These are phyloP conservation scores for Tachysurus fulvidraco DNA, from an alignment of 2,113 vertebrate species.

Conservation along the genomic window DNA sequence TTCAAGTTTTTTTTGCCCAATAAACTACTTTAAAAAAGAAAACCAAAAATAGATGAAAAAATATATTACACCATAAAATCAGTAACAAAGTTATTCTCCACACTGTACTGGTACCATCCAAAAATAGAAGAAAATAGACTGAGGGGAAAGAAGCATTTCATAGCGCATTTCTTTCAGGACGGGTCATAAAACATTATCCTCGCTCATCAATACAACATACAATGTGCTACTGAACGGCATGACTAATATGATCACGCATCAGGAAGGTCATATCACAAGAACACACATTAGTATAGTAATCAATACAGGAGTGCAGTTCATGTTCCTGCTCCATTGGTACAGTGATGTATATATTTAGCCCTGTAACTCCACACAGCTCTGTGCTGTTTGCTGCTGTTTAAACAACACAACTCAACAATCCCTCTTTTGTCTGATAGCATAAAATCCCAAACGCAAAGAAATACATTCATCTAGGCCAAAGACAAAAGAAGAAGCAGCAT, in stretches of 20 bases:
- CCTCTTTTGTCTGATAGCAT: too few species aligned
- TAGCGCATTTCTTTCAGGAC: not conserved
- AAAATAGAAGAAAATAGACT: not conserved
- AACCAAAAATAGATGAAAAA: not conserved
- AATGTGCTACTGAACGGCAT: not conserved
- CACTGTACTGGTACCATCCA: not conserved
- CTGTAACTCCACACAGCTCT: not conserved
- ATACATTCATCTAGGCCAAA: not conserved
- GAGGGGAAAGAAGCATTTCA: not conserved
- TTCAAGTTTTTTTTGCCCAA: not conserved
- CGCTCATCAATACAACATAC: not conserved
- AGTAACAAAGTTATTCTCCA: not conserved
- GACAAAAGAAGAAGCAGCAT: not conserved
- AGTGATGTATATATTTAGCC: conserved; percentile 9
- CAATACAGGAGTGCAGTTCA: not conserved
- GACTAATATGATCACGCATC: not conserved
- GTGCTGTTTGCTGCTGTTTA: not conserved
- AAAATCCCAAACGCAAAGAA: not conserved
- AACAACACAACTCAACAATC: not conserved
- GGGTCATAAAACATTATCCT: not conserved
- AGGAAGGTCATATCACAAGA: conserved; percentile 3
- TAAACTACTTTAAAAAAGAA: not conserved
- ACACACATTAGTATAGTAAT: not conserved
- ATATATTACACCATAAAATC: not conserved
- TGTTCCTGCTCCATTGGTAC: not conserved